Evolutionary conservation across 1,140 invertebrate species (phyloP), one percentile per base, ranked within the genome.

Genomic region (Megalonaias nervosa): DNA sequence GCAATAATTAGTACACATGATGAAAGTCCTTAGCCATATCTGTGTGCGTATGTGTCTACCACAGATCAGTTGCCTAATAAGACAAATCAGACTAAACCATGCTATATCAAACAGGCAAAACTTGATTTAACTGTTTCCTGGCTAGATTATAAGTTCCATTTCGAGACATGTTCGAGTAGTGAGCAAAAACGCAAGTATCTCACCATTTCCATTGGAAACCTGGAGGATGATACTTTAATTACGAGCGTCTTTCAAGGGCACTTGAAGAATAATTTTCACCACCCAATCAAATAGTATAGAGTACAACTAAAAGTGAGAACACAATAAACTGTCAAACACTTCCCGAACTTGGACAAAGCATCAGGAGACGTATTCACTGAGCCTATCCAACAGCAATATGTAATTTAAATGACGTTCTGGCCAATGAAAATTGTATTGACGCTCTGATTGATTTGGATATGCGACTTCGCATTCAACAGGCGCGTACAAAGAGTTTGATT

Each of bases 341-440:
- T n/a, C n/a, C n/a, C n/a, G n/a, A n/a, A n/a, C n/a, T n/a, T n/a
- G n/a, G n/a, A n/a, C 69, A 17, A 26, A 62, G 57, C 60, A 68
- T 75, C 11, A 48, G 74, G 19, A 15, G 67, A n/a, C 58, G 67
- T 26, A 38, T 57, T 16, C 69, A 70, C 57, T 26, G 61, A 26
- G 55, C 75, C 12, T 78, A 78, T 64, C 70, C 76, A 57, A 66
- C 70, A 38, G 71, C 58, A 17, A 70, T 66, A 31, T 16, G 21
- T 26, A 70, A 78, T 38, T 65, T 78, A 31, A 71, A 31, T 16
- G 71, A 78, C 19, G 72, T 67, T 13, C 69, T 78, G 58, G 64
- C 76, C 11, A 78, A 73, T n/a, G 38, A 76, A 19, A 23, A 72
- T 14, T 73, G 67, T 38, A 62, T 62, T 14, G 59, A 73, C 31